These are phyloP conservation scores for Brachypalpus laphriformis DNA, from an alignment of 2,888 invertebrate species.

Conservation along the genomic window DNA sequence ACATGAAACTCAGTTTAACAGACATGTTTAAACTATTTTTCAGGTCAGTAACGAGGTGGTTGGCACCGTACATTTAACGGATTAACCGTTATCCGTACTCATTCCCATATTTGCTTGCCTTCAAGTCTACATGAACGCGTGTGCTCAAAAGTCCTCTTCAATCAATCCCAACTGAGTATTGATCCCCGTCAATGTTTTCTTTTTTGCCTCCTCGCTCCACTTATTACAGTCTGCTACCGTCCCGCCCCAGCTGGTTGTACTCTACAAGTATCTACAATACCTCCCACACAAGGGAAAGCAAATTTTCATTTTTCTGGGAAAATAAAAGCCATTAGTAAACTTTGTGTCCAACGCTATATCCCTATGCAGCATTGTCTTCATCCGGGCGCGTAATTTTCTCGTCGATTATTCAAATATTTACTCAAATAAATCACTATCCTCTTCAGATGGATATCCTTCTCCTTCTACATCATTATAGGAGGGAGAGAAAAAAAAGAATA, in stretches of 20 bases:
- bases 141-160: slow-evolving; percentile 5
- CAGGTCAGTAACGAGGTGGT: not conserved
- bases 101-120: slow-evolving; percentile 31
- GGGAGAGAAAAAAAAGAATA: not conserved
- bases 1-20: not conserved
- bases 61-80: not conserved
- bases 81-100: not conserved
- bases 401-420: slow-evolving; percentile 52
- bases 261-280: too few relatives aligned
- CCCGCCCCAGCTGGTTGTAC: not conserved
- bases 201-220: not conserved
- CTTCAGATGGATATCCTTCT: not conserved
- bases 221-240: not conserved
- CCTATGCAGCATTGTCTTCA: slow-evolving; percentile 1
- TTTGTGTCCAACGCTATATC: slow-evolving; percentile 10
- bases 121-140: not conserved
- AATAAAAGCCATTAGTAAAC: slow-evolving; percentile 33
- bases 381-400: slow-evolving; percentile 38
- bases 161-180: slow-evolving; percentile 1
- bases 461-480: not conserved
- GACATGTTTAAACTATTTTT: not conserved
- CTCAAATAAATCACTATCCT: slow-evolving; percentile 48
- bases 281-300: not conserved
- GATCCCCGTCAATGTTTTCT: not conserved
- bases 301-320: not conserved